Evolutionary conservation across 2,113 vertebrate genomes (phyloP).

Genomic region (Dasyprocta punctata): DNA sequence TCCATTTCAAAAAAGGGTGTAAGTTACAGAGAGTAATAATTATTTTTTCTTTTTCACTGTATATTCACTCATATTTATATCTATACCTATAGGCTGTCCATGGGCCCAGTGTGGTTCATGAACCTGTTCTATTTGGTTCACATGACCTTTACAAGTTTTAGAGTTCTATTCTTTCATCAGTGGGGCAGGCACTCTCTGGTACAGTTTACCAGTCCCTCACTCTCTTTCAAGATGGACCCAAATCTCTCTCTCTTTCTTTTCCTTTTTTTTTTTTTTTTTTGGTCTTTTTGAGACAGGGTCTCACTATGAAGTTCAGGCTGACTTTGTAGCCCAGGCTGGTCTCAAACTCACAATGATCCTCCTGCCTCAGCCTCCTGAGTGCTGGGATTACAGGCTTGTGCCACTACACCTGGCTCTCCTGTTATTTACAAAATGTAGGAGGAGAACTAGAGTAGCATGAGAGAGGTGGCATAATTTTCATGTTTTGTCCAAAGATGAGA

Average conservation of each 20-base stretch:
- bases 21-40: neutral
- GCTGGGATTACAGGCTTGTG: no score
- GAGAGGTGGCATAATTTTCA: neutral
- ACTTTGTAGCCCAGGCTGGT: no score
- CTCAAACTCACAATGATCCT: no score
- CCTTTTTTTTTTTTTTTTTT: no score
- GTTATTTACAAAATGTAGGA: neutral
- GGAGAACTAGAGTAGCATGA: neutral
- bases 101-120: no score
- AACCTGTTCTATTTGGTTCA: neutral
- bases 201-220: neutral
- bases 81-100: no score
- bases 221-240: neutral
- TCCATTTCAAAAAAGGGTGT: neutral
- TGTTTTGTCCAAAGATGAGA: neutral
- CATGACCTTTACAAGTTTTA: neutral
- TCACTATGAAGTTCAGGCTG: no score
- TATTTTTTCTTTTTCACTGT: neutral
- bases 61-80: neutral
- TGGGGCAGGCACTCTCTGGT: neutral
- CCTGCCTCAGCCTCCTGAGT: no score
- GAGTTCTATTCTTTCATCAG: no score
- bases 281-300: no score
- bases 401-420: no score
- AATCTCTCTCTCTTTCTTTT: neutral